Evolutionary conservation across 92 coral and sea anemone genomes (phyloP), one percentile per base, ranked within the genome.

Genomic region (Heliopora coerulea): DNA sequence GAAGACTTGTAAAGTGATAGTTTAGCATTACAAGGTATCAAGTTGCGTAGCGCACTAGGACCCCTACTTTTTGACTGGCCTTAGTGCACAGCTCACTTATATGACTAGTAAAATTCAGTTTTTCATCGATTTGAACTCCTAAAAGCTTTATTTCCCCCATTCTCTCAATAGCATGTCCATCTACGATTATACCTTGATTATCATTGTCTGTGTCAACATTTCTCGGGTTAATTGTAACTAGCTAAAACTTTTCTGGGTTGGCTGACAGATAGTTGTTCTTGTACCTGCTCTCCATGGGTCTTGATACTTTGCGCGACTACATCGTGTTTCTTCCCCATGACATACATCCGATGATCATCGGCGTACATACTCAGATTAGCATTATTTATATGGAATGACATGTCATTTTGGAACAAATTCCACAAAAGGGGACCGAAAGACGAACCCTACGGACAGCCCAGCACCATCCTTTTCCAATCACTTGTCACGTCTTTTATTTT

Each of bases 61-160:
- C 88, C 64, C 79, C 84, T 54, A 66, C 61, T 65, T 72, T 54
- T 56, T 77, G 74, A 54, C 87, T 78, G 56, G 88, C 48, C 46
- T 70, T 83, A 14, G 2, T 78, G 49, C 82, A 83, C 31, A 67
- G 59, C 9, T 61, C 63, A 27, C 73, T 59, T 23, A 76, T 57
- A 21, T 83, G 83, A 44, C 57, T 24, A 42, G 49, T 68, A 62
- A 76, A 69, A 8, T n/a, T 82, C 10, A 76, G 64, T 32, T 30
- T 50, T 28, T 56, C 49, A 59, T 77, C 79, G 44, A 76, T 30
- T n/a, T 60, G 68, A 32, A 70, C 81, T 35, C 88, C 88, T 1
- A 79, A 60, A 29, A 79, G 44, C 54, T 57, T 84, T 3, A 79
- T 28, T 1, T 49, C 44, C 44, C 74, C 73, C 40, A 72, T 72